Evolutionary conservation across 2,113 vertebrate species (phyloP), one percentile per base, ranked within the genome.

Genomic region (Carettochelys insculpta): DNA sequence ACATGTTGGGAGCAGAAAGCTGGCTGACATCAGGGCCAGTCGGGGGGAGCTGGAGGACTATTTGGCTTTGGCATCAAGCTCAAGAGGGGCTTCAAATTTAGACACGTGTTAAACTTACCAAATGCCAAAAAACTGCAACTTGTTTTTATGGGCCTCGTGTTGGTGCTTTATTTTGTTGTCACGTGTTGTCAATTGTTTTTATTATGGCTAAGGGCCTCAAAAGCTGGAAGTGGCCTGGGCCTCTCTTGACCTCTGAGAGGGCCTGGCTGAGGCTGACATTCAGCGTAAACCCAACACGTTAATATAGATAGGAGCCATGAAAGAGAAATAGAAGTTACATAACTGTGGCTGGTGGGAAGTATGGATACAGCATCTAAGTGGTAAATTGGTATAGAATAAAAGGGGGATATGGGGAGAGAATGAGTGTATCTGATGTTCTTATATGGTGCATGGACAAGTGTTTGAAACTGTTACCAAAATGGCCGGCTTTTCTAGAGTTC

Each of bases 401-500:
- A 82, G 31, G 78, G 31, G 4, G 54, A 12, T 47, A 27, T 22
- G 13, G 24, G 82, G 45, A 43, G 25, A 86, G 73, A n/a, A n/a
- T n/a, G n/a, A n/a, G n/a, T n/a, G n/a, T 31, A 43, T 31, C 12
- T 56, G 27, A n/a, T 91, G 3, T 17, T 71, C 31, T 53, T 25
- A 52, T 34, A 85, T 16, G 45, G 71, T 17, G 45, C 83, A 75
- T 47, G 41, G 11, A 80, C 83, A 34, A 89, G 27, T 25, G 47
- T 83, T 11, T 68, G 47, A 90, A 95, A 53, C 41, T 68, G 34
- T 93, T 89, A 56, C 38, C 92, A 86, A 93, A 88, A 88, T 82
- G 53, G 80, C 41, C 90, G 58, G 2, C 81, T 93, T 92, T 52
- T 2, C 73, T 96, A 99, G 99, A 97, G 99, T 99, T 80, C 97